phyloP scores from a whole-genome alignment of 2,797 vertebrate species.

The Anabas testudineus region DNA sequence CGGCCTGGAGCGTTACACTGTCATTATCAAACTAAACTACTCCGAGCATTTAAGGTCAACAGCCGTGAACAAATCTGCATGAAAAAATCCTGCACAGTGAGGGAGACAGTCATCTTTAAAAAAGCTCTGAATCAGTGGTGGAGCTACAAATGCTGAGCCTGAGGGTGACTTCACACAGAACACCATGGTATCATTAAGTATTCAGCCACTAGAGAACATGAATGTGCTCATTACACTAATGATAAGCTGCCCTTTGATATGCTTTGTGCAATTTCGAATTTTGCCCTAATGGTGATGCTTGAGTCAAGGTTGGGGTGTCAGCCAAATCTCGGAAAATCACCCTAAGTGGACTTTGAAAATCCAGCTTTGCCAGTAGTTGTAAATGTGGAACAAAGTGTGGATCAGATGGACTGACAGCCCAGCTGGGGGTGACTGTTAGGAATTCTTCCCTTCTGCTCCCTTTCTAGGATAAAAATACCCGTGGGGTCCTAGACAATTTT shows the following conservation, averaged over 20 bases:
- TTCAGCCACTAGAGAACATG: background rate
- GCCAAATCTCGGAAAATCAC: too few relatives aligned
- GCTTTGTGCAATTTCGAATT: background rate
- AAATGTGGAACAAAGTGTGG: too few relatives aligned
- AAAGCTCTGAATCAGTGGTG: background rate
- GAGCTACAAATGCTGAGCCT: background rate
- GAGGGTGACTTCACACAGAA: background rate
- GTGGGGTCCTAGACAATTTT: too few relatives aligned
- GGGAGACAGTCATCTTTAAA: slow-evolving; percentile 12
- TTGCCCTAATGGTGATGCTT: background rate
- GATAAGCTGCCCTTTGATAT: background rate
- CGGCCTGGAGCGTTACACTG: slow-evolving; percentile 37
- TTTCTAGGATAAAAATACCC: too few relatives aligned
- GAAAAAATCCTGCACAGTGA: slow-evolving; percentile 3
- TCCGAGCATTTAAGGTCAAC: slow-evolving; percentile 56
- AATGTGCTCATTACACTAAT: background rate
- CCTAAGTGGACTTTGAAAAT: too few relatives aligned
- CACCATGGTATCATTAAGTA: background rate
- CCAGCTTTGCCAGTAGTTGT: too few relatives aligned
- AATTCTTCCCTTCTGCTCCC: too few relatives aligned
- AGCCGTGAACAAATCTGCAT: slow-evolving; percentile 34
- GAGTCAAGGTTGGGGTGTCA: too few relatives aligned
- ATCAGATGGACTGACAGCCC: too few relatives aligned
- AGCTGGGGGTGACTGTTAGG: too few relatives aligned
- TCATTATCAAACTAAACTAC: slow-evolving; percentile 57